Evolutionary conservation across 2,113 vertebrate genomes (phyloP).

Genomic region (Carlito syrichta): DNA sequence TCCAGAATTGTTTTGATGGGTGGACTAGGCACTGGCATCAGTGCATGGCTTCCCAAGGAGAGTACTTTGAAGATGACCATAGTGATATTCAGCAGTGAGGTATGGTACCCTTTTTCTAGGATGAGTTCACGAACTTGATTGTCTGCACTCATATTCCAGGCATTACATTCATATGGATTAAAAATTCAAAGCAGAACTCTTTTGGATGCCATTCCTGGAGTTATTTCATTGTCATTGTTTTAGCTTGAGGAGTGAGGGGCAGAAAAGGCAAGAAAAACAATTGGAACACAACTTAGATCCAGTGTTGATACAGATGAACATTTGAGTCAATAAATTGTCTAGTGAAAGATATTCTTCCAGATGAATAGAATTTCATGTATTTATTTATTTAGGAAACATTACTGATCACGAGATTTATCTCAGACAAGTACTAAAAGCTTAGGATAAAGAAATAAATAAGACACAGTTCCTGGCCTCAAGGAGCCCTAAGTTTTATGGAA

Average conservation of each 20-base stretch:
- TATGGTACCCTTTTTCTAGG: no score
- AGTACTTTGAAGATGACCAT: no score
- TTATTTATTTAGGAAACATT: not conserved
- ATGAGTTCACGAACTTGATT: no score
- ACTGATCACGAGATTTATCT: not conserved
- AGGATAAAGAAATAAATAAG: not conserved
- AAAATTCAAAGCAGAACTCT: not conserved
- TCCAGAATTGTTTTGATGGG: no score
- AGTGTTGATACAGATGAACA: not conserved
- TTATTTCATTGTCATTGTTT: not conserved
- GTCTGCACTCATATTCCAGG: no score
- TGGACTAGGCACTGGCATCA: no score
- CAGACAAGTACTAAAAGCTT: not conserved
- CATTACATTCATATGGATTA: not conserved
- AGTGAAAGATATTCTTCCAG: not conserved
- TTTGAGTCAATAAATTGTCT: not conserved
- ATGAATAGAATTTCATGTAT: not conserved
- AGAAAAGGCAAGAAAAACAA: not conserved
- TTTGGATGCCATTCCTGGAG: not conserved
- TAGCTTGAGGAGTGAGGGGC: not conserved
- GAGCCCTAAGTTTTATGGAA: not conserved
- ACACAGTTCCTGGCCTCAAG: not conserved
- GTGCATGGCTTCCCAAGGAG: no score
- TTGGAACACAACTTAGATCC: not conserved
- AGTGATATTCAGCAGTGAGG: no score